Evolutionary conservation across 1,140 invertebrate species (phyloP).

Genomic region (Pentalonia nigronervosa): DNA sequence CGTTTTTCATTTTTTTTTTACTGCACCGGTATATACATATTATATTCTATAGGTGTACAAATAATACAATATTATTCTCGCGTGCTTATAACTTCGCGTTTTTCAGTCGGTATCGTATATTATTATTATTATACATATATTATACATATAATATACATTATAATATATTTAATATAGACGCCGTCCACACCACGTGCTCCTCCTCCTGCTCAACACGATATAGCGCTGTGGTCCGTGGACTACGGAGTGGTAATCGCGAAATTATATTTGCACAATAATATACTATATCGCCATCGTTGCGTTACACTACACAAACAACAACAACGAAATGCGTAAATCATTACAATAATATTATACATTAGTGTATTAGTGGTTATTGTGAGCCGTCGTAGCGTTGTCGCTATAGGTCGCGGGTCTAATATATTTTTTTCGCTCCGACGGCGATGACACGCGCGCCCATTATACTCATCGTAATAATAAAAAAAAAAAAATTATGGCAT

Average conservation of each 20-base stretch:
- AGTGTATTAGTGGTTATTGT: not conserved
- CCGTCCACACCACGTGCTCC: not conserved
- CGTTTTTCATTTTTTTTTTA: not conserved
- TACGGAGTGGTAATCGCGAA: not conserved
- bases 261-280: not conserved
- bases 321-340: not conserved
- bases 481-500: too few species aligned
- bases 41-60: not conserved
- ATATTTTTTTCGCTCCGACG: not conserved
- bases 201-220: not conserved
- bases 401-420: not conserved
- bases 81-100: not conserved
- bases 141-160: not conserved
- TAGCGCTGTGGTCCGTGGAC: not conserved
- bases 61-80: not conserved
- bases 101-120: not conserved
- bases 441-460: not conserved
- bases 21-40: not conserved
- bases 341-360: too few species aligned
- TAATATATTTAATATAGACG: not conserved
- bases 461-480: too few species aligned
- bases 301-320: not conserved
- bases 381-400: too few species aligned
- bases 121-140: not conserved
- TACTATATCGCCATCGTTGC: too few species aligned